phyloP scores from a whole-genome alignment of 1,140 invertebrate genomes.

The Meloidogyne exigua region DNA sequence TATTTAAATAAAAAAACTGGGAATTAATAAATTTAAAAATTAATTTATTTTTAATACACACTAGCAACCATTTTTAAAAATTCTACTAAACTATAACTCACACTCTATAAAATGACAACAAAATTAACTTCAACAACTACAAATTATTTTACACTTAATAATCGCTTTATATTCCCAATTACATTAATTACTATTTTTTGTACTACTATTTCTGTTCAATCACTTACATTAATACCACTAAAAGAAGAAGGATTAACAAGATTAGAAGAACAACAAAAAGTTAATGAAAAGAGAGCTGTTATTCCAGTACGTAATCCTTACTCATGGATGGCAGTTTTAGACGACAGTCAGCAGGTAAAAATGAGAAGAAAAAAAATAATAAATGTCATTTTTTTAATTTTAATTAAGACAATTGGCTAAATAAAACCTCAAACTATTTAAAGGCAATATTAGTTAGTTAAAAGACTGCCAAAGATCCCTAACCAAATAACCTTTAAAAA shows the following conservation, averaged over 20 bases:
- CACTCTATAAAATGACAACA: neutral
- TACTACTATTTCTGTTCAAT: neutral
- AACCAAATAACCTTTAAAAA: too few species aligned
- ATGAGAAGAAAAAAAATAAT: too few species aligned
- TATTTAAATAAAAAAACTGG: too few species aligned
- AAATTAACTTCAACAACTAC: neutral
- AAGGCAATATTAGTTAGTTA: too few species aligned
- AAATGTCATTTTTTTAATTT: too few species aligned
- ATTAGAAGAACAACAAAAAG: constrained; percentile 1
- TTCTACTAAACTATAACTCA: too few species aligned
- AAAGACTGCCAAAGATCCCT: too few species aligned
- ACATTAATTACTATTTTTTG: neutral
- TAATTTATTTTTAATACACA: too few species aligned
- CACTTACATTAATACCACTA: neutral
- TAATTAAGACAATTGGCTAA: too few species aligned
- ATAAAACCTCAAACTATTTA: too few species aligned
- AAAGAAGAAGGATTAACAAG: neutral
- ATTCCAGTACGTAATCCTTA: constrained; percentile 18
- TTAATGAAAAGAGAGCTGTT: constrained; percentile 11
- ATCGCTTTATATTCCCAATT: neutral
- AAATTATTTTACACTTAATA: neutral
- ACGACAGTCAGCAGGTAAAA: neutral
- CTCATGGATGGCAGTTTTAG: constrained; percentile 22
- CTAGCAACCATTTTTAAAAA: too few species aligned
- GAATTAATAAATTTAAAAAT: too few species aligned